phyloP scores from a whole-genome alignment of 2,113 vertebrate genomes.

The Callaeas wilsoni region DNA sequence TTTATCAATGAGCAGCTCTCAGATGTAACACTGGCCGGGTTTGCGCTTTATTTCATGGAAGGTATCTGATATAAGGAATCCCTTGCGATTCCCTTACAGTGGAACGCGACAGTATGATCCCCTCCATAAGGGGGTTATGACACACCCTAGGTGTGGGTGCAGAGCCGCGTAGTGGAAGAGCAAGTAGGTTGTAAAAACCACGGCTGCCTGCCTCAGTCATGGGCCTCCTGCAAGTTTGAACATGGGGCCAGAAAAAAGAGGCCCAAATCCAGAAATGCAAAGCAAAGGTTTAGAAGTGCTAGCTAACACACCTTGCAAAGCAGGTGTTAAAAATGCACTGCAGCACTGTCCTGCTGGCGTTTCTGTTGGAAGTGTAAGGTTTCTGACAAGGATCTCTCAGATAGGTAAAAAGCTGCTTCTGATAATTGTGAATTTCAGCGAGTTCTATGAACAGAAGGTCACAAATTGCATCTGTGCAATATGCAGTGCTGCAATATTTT shows the following conservation, averaged over 20 bases:
- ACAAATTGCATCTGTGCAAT: background rate
- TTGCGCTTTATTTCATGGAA: background rate
- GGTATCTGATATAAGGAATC: background rate
- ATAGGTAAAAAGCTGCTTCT: background rate
- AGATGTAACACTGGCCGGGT: background rate
- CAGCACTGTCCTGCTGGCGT: constrained; percentile 33
- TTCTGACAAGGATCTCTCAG: constrained; percentile 15
- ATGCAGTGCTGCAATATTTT: background rate
- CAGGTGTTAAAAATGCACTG: constrained; percentile 64
- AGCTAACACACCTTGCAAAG: constrained; percentile 63
- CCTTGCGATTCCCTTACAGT: background rate
- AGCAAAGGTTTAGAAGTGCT: constrained; percentile 34
- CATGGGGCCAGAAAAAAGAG: constrained; percentile 73
- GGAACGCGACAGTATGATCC: constrained; percentile 74
- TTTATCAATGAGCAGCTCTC: background rate
- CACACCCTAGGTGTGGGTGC: constrained; percentile 75
- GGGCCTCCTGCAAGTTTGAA: constrained; percentile 76
- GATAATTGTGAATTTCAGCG: background rate
- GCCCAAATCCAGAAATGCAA: constrained; percentile 68
- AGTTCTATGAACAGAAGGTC: background rate
- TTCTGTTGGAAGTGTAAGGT: constrained; percentile 27
- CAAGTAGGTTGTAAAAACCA: constrained; percentile 70
- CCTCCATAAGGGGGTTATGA: constrained; percentile 79
- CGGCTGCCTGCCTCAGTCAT: constrained; percentile 58
- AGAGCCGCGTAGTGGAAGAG: constrained; percentile 67